Base-by-base conservation (phyloP, 2,888 invertebrate species). In the Druceiella hillmani region DNA sequence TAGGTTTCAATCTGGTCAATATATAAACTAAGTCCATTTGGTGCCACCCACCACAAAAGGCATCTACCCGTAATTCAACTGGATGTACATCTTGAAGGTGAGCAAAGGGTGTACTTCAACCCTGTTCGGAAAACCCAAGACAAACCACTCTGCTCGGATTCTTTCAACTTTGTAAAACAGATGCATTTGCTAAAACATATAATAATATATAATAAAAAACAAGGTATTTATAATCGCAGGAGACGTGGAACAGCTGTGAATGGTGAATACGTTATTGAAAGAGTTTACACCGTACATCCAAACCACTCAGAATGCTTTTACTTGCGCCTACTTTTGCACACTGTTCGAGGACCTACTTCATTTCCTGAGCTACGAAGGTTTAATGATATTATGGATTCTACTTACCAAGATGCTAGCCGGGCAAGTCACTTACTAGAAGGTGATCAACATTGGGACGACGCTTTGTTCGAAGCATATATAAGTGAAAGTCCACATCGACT, bases 391-490 rank as follows among this genome's bases (percentile, higher is more conserved):
- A 13, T 46, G 2, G 41, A 43, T 39, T 32, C 31, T 13, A 53
- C 50, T 6, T 57, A 44, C 28, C 33, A 39, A 24, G 36, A 34
- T 16, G 51, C 51, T 33, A 54, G 53, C 34, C 38, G 43, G 33
- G 44, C 45, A 31, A 31, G 46, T 4, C 48, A 50, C 13, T 40
- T 59, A 20, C 42, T 58, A 5, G 50, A 58, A 41, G 52, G 57
- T 41, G 57, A 57, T 42, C 29, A 31, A 25, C 46, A 58, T 20
- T 59, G 55, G 55, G 41, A 44, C 35, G 14, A 10, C 11, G 38
- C 43, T 6, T 20, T 56, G 16, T 36, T 38, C 14, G 54, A 57
- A 34, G 46, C 46, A 4, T 34, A 31, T 7, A n/a, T 42, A 3
- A 37, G 38, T 14, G 24, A 43, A 11, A 39, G 33, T 25, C 33